Conservation (phyloP, 2,888 invertebrate species). For the Limnephilus auricula region DNA sequence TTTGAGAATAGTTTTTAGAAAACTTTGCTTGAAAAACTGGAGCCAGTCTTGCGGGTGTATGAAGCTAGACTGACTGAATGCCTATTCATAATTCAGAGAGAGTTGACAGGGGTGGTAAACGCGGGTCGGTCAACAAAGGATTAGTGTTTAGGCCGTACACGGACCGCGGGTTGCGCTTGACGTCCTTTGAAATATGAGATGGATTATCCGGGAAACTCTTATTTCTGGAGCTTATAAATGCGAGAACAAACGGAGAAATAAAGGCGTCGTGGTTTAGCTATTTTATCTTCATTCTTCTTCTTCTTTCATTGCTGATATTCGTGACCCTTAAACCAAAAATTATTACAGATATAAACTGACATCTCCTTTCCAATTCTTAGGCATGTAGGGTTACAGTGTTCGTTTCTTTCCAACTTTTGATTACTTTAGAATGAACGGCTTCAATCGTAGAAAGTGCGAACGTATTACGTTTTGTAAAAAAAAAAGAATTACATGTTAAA, state of each 20-base stretch:
- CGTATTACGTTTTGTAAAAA: too few relatives aligned
- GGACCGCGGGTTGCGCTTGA: constrained; percentile 39
- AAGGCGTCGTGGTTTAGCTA: not conserved
- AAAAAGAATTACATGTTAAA: too few relatives aligned
- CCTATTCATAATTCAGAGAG: constrained; percentile 41
- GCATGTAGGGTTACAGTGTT: too few relatives aligned
- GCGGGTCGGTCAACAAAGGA: constrained; percentile 33
- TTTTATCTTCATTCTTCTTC: not conserved
- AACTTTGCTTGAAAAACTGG: constrained; percentile 11
- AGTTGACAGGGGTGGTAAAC: constrained; percentile 46
- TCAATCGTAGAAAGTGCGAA: too few relatives aligned
- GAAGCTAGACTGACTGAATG: constrained; percentile 42
- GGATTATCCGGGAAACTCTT: constrained; percentile 9
- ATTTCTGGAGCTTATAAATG: not conserved
- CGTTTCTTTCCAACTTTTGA: too few relatives aligned
- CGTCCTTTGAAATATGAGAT: constrained; percentile 38
- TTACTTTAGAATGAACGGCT: too few relatives aligned
- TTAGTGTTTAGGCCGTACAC: constrained; percentile 43
- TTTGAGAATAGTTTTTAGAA: not conserved
- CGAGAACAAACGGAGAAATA: not conserved
- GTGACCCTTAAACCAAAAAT: too few relatives aligned
- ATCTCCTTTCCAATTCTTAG: too few relatives aligned
- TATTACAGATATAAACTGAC: too few relatives aligned
- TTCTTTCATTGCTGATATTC: not conserved
- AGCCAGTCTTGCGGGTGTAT: constrained; percentile 30